These are phyloP conservation scores for Xanthorhoe designata DNA, from an alignment of 2,888 invertebrate species.

Conservation along the genomic window DNA sequence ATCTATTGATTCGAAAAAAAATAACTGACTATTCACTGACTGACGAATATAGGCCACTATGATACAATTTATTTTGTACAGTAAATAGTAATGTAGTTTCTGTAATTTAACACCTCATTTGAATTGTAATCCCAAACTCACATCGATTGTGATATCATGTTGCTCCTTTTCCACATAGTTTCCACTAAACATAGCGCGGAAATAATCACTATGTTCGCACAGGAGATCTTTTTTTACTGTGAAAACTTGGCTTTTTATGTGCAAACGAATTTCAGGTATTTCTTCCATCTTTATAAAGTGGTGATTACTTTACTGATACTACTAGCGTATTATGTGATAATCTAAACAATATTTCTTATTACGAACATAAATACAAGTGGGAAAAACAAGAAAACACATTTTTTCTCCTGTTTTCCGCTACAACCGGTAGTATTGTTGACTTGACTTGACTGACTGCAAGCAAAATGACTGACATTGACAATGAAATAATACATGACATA, in stretches of 20 bases:
- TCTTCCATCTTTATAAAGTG: slow-evolving; percentile 35
- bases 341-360: slow-evolving; percentile 3
- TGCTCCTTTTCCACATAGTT: slow-evolving; percentile 70
- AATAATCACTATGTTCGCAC: slow-evolving; percentile 76
- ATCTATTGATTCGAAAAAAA: no score
- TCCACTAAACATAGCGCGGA: slow-evolving; percentile 80
- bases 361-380: slow-evolving; percentile 7
- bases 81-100: no score
- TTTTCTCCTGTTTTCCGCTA: neutral
- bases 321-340: slow-evolving; percentile 12
- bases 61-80: no score
- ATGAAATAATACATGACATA: no score
- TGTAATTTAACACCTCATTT: no score
- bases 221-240: slow-evolving; percentile 63
- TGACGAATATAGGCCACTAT: no score
- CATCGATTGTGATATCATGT: slow-evolving; percentile 69
- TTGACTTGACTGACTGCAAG: no score
- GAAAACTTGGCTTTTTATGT: slow-evolving; percentile 63
- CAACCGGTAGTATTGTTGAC: no score
- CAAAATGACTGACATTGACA: no score
- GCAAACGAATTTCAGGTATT: slow-evolving; percentile 59
- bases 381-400: slow-evolving; percentile 26
- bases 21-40: no score
- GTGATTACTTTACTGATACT: neutral
- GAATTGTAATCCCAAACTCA: slow-evolving; percentile 48